A percentile compares a stretch with the other conserved stretches of the same genome.
Evolutionary conservation across 2,797 vertebrate species (phyloP).

Genomic region (Dromococcyx pavoninus): DNA sequence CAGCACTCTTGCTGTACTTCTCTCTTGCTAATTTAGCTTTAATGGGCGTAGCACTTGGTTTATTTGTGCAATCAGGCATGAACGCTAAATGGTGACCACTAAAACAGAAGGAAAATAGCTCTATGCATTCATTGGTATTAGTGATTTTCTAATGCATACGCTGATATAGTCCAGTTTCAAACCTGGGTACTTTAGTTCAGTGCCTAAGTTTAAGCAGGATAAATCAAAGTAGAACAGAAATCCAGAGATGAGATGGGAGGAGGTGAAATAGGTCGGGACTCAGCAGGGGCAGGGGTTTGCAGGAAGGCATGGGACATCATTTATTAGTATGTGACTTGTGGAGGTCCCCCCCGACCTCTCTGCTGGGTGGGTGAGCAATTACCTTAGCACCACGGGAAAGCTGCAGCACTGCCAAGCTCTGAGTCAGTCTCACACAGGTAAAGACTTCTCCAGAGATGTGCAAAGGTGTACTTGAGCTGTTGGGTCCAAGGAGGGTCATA

Average conservation of each 20-base stretch:
- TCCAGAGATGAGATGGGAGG: fast-evolving
- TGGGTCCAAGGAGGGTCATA: background rate
- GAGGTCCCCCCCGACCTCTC: background rate
- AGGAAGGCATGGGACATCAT: fast-evolving
- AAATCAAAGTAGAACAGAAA: background rate
- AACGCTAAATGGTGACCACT: background rate
- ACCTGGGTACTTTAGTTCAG: background rate
- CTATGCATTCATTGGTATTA: background rate
- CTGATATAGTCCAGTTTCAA: background rate
- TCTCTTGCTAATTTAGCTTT: background rate
- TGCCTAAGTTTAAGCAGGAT: background rate
- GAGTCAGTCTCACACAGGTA: fast-evolving
- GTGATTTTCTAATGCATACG: fast-evolving
- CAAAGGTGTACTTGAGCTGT: background rate
- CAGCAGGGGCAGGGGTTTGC: background rate
- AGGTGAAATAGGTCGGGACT: background rate
- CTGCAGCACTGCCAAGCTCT: fast-evolving
- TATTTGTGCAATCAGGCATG: background rate
- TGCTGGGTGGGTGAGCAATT: fast-evolving
- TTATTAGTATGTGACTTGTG: fast-evolving
- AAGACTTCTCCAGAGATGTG: fast-evolving
- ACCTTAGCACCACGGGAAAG: fast-evolving
- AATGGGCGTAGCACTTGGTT: background rate
- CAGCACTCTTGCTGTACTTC: background rate
- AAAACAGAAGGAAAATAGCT: background rate